These are phyloP conservation scores for Sisyra terminalis DNA, from an alignment of 2,888 invertebrate genomes.

Conservation along the genomic window DNA sequence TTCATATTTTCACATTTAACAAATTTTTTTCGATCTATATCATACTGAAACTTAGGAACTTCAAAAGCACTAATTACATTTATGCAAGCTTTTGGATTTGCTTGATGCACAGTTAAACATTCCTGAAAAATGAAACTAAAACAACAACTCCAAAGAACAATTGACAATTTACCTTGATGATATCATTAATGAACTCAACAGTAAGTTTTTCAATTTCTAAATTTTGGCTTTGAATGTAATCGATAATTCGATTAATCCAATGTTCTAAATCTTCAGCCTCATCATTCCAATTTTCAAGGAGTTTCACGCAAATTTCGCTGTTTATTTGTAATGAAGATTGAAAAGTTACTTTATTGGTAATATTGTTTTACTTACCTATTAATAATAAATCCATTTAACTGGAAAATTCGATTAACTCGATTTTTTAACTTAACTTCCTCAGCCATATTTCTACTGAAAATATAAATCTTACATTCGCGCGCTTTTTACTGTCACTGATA, in stretches of 20 bases:
- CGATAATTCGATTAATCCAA: constrained; percentile 59
- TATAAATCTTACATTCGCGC: too few relatives aligned
- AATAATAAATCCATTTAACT: constrained; percentile 57
- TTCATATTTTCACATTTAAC: constrained; percentile 26
- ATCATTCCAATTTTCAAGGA: constrained; percentile 52
- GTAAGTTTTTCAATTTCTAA: constrained; percentile 56
- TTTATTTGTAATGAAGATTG: too few relatives aligned
- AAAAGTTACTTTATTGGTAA: neutral
- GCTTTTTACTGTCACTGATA: too few relatives aligned
- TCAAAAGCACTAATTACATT: constrained; percentile 69
- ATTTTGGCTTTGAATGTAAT: constrained; percentile 63
- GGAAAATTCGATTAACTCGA: constrained; percentile 27
- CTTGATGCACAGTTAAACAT: constrained; percentile 39
- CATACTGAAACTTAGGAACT: constrained; percentile 61
- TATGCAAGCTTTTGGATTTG: constrained; percentile 55
- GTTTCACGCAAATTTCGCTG: constrained; percentile 54
- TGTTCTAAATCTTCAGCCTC: constrained; percentile 44
- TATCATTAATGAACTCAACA: constrained; percentile 51
- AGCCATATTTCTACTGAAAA: too few relatives aligned
- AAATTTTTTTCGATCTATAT: constrained; percentile 67
- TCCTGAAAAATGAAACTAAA: constrained; percentile 20
- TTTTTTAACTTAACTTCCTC: too few relatives aligned
- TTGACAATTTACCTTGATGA: constrained; percentile 35
- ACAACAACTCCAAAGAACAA: constrained; percentile 14
- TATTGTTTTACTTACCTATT: constrained; percentile 30